phyloP scores from a whole-genome alignment of 2,113 vertebrate genomes.

The Daboia siamensis region DNA sequence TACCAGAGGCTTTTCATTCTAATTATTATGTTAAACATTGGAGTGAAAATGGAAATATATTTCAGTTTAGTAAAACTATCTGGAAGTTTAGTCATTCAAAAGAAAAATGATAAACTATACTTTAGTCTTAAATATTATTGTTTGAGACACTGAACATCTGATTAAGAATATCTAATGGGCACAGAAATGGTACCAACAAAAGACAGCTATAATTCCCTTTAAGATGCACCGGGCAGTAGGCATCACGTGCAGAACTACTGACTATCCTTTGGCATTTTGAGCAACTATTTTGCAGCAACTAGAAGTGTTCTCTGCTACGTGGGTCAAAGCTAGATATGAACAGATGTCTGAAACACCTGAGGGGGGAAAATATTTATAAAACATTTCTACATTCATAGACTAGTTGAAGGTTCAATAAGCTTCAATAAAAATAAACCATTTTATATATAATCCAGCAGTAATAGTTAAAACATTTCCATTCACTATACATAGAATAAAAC shows the following conservation, averaged over 20 bases:
- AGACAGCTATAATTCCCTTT: neutral
- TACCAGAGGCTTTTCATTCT: neutral
- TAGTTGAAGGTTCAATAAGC: neutral
- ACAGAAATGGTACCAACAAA: neutral
- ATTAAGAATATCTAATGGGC: constrained; percentile 20
- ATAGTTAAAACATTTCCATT: neutral
- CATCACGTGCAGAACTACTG: neutral
- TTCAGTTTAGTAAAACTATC: constrained; percentile 35
- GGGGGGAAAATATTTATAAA: neutral
- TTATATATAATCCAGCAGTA: neutral
- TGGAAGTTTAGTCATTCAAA: constrained; percentile 3
- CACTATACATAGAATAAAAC: neutral
- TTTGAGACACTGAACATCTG: neutral
- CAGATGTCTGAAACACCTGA: neutral
- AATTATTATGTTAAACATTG: neutral
- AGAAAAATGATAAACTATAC: neutral
- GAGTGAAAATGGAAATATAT: constrained; percentile 33
- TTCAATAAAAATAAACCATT: constrained; percentile 2
- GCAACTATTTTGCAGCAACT: neutral
- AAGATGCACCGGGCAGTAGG: neutral
- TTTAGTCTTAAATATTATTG: neutral
- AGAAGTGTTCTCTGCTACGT: neutral
- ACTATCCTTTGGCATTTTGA: neutral
- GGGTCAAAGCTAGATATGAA: neutral
- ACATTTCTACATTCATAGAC: neutral